Evolutionary conservation across 2,888 invertebrate genomes (phyloP).

Genomic region (Campoplex nolae): DNA sequence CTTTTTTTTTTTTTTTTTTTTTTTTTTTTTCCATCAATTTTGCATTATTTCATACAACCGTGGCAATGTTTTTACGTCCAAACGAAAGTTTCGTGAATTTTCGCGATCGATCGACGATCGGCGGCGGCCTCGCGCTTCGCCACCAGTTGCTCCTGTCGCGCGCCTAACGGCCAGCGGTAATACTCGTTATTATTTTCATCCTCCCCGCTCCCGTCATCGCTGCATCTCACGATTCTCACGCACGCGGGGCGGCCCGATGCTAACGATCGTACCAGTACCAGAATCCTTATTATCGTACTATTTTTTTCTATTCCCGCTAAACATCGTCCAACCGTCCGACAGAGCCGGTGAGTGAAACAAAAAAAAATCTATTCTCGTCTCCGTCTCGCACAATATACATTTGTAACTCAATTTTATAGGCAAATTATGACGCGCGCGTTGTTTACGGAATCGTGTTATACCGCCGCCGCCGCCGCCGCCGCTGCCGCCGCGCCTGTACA

Average conservation of each 20-base stretch:
- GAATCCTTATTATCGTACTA: neutral
- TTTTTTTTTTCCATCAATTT: constrained; percentile 15
- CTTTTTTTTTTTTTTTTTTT: too few species aligned
- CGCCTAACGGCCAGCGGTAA: constrained; percentile 70
- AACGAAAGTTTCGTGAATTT: neutral
- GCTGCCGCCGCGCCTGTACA: too few species aligned
- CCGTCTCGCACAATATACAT: neutral
- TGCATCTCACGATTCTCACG: too few species aligned
- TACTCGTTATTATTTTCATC: constrained; percentile 21
- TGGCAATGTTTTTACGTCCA: constrained; percentile 4
- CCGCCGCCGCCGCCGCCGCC: too few species aligned
- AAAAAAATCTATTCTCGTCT: neutral
- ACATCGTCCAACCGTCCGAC: neutral
- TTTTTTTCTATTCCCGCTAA: neutral
- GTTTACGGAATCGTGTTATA: too few species aligned
- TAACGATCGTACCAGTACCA: too few species aligned
- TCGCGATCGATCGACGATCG: neutral
- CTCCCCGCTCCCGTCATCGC: neutral
- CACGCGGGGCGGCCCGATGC: too few species aligned
- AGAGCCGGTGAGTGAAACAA: neutral
- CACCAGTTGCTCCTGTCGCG: constrained; percentile 83
- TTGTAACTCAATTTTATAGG: too few species aligned
- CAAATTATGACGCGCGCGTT: too few species aligned
- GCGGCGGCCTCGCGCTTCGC: constrained; percentile 75
- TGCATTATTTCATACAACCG: neutral